These are phyloP conservation scores for Gracilinanus agilis DNA, from an alignment of 2,113 vertebrate species.

Conservation along the genomic window DNA sequence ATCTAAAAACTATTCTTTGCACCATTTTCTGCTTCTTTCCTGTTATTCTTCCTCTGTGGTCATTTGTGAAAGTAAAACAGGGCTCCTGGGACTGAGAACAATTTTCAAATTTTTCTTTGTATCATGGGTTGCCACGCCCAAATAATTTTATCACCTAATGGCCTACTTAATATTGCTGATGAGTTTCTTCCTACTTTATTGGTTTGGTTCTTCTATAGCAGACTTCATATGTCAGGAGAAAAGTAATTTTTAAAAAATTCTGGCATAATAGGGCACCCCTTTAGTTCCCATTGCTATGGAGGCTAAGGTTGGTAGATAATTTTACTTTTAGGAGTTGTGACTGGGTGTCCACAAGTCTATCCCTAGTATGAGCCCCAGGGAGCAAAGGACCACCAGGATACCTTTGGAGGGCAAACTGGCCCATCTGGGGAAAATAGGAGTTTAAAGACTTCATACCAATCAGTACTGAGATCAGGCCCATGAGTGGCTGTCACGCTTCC, in stretches of 20 bases:
- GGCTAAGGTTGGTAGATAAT: background rate
- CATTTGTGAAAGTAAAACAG: background rate
- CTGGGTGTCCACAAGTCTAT: background rate
- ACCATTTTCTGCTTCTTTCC: background rate
- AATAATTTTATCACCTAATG: background rate
- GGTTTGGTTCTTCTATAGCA: background rate
- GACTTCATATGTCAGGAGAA: background rate
- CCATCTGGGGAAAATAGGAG: background rate
- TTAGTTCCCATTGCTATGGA: background rate
- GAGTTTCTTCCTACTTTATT: background rate
- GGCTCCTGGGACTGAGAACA: background rate
- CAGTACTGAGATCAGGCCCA: background rate
- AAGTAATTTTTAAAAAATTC: background rate
- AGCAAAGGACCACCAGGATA: background rate
- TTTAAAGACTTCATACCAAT: background rate
- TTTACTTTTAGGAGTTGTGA: background rate
- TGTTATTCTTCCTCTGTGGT: background rate
- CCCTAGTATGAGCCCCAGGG: background rate
- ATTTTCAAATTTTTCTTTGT: background rate
- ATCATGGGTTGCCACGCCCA: background rate
- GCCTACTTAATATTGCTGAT: background rate
- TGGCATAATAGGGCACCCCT: background rate
- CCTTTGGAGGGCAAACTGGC: background rate
- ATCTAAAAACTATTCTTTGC: background rate
- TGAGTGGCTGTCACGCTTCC: background rate